Evolutionary conservation across 2,888 invertebrate species (phyloP), one percentile per base, ranked within the genome.

Genomic region (Idaea straminata): DNA sequence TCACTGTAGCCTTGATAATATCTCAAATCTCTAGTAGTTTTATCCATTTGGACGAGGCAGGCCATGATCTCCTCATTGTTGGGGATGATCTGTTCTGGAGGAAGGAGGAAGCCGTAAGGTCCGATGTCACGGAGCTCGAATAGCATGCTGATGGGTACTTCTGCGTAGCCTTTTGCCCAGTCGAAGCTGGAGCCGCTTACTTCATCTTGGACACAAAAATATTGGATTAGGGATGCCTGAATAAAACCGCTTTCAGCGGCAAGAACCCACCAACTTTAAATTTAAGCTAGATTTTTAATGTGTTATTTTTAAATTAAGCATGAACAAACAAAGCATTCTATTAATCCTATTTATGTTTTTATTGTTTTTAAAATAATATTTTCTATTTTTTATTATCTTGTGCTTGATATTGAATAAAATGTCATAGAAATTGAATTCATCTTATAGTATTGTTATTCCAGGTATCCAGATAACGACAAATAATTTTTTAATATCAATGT

Each of bases 91-190:
- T 92, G 85, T 0, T 83, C 82, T 1, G 90, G 68, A 0, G 94
- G 94, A 3, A 95, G 82, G 2, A 94, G 73, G 81, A 95, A 95
- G 0, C 95, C 95, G 69, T 86, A 89, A 5, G 76, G 70, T 0
- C 94, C 94, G 0, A 82, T 82, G 73, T 95, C 95, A 16, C 94
- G 79, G 1, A 95, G 84, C 75, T 95, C 95, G 58, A 94, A 91
- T 0, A 94, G 92, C 73, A 91, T 93, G 0, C 93, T 83, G 63
- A 94, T 92, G 0, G 94, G 93, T 0, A 94, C 83, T 0, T 93
- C 87, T 0, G 89, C 88, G 0, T 82, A 85, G 0, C 92, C 94
- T 74, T 94, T 93, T 0, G 92, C 94, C 93, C 94, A 95, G 76
- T 95, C 95, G 62, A 90, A 87, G 64, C 89, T 90, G 5, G 87